Base-by-base conservation (phyloP, 2,888 invertebrate species). In the Sarcophaga carnaria region DNA sequence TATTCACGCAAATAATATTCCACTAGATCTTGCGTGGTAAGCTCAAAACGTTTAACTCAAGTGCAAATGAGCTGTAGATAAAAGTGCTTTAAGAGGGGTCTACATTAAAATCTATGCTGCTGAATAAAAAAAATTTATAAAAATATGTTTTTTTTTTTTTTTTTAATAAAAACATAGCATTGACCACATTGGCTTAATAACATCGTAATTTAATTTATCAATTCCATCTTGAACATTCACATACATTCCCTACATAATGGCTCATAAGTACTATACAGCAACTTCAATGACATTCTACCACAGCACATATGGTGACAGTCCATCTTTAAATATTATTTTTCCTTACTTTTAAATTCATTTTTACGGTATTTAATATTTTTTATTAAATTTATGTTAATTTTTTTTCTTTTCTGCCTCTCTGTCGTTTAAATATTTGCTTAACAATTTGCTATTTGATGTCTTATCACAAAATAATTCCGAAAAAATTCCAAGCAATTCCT, bases 131-230 rank as follows among this genome's bases (percentile, higher is more conserved):
- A 8, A 6, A 6, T 27, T 27, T 0, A 27, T 5, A 27, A 27
- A 27, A 27, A 27, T 5, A 6, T 5, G 6, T 27, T 27, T 27
- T 27, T 27, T 37, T 37, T 5, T 1, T 27, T 27, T 27, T 27
- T 27, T 37, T 37, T 37, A 10, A 37, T 37, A 37, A 37, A 37
- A 37, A 37, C 37, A 37, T 37, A 37, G 37, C 37, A 10, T 37
- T 37, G 8, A 10, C 3, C 37, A 37, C 0, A 37, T 37, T 8
- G 37, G 8, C 8, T 8, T 37, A 8, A 37, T 37, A 10, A 80
- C 66, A 60, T 74, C 67, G 67, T 80, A 74, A 80, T 62, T 67
- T 60, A 47, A 74, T 80, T 74, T 62, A 74, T 6, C 60, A 80
- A 74, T 45, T 45, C 67, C 47, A 74, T 80, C 60, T 67, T 47